Evolutionary conservation across 2,113 vertebrate genomes (phyloP), one percentile per base, ranked within the genome.

Genomic region (Cromileptes altivelis): DNA sequence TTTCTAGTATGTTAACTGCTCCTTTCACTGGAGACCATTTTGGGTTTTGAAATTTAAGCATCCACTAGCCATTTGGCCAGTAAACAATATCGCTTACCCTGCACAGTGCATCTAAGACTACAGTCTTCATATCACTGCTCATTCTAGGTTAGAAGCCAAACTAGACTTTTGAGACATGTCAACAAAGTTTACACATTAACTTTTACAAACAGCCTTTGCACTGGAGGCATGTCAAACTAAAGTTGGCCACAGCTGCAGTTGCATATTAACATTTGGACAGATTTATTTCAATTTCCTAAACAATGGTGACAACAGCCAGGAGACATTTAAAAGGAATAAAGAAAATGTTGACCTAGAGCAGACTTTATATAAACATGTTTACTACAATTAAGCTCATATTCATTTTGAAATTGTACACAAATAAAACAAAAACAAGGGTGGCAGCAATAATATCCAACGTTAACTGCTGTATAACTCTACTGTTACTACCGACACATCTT

Each of bases 131-230:
- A 18, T 30, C 1, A 6, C 7, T 40, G 18, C 52, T 37, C 23
- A 13, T 30, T 75, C 40, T 40, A 58, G 42, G n/a, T 40, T 30
- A 33, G 9, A 76, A 30, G 58, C 69, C 60, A 83, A 65, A 57
- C 45, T 23, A 12, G 42, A 45, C 11, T 9, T 45, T 45, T 45
- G 8, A 55, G 30, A 62, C 27, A 62, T 21, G 73, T 68, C 79
- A 85, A 87, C 81, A 87, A 82, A 87, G 75, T 9, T 90, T 90
- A 92, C 13, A 75, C 53, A 93, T 93, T 92, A 94, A 93, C 91
- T 89, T 86, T 56, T 53, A 63, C 77, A 75, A 76, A 81, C 80
- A 84, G 4, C 69, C 88, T 92, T 90, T 93, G 88, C 80, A 84
- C 83, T 33, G 47, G 63, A 72, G 57, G 72, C 2, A 2, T 80